Evolutionary conservation across 1,140 invertebrate species (phyloP), one percentile per base, ranked within the genome.

Genomic region (Drosophila arawakana): DNA sequence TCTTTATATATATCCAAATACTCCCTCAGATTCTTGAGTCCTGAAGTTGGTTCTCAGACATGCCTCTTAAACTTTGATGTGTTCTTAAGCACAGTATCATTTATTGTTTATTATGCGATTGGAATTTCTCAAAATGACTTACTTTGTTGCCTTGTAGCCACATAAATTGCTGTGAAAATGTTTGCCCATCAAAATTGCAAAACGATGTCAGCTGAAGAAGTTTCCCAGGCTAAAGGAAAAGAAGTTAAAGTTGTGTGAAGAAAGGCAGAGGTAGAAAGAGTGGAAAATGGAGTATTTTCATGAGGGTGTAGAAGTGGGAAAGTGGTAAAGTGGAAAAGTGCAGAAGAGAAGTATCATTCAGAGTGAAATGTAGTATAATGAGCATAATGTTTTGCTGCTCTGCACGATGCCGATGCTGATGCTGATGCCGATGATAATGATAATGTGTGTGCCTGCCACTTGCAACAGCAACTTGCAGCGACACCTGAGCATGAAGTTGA

Each of bases 301-400:
- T 30, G 57, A 25, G 58, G 0, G 46, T n/a, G 21, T 11, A 10
- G 7, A 15, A 37, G 52, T 30, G 25, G 25, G 3, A 30, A 30
- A 30, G 25, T 30, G 25, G 25, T 5, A 30, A 30, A 30, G 25
- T 30, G 25, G 25, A 30, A 30, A 30, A 30, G 3, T 8, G 18
- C 46, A 55, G 46, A 59, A 68, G 39, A 43, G 21, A 54, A 58
- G 39, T 21, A 77, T 77, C 74, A 63, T 34, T 59, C 76, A 73
- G 76, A 88, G 76, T 88, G 80, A 86, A 82, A 88, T 80, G 70
- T 73, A 86, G 70, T 73, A 86, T 88, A 88, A 86, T 86, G 78
- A 85, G 81, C 78, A 78, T 85, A 82, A 85, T 86, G 81, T 84
- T 84, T 70, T 69, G 39, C 37, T 66, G 69, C 61, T 52, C 77